These are phyloP conservation scores for Dascyllus trimaculatus DNA, from an alignment of 2,113 vertebrate genomes.

Conservation along the genomic window DNA sequence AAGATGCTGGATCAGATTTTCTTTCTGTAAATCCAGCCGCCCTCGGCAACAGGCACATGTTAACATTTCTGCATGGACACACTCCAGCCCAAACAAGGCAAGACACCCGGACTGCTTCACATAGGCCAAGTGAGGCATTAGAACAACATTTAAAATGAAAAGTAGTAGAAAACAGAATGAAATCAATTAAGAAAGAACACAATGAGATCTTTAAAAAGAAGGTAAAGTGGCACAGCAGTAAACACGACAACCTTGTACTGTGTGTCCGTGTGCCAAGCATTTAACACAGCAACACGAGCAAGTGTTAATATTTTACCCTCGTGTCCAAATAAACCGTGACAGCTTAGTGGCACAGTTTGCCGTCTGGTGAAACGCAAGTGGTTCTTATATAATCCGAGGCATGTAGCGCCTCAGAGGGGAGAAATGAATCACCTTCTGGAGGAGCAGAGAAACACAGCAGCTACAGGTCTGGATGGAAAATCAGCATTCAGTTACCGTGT, in stretches of 20 bases:
- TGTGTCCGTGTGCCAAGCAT: constrained; percentile 1
- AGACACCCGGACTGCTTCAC: not conserved
- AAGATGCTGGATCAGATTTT: too few relatives aligned
- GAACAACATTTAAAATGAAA: not conserved
- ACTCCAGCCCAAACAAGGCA: too few relatives aligned
- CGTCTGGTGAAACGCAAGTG: constrained; percentile 33
- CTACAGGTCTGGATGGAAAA: constrained; percentile 33
- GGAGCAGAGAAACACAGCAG: constrained; percentile 9
- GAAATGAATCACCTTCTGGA: constrained; percentile 32
- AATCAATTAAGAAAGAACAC: too few relatives aligned
- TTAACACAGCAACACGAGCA: not conserved
- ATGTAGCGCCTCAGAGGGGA: not conserved
- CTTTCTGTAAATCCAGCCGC: too few relatives aligned
- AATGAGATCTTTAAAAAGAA: too few relatives aligned
- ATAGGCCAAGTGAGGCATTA: not conserved
- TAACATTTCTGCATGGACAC: too few relatives aligned
- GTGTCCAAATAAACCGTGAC: constrained; percentile 22
- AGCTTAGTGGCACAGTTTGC: constrained; percentile 20
- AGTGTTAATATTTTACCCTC: not conserved
- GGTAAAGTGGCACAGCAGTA: not conserved
- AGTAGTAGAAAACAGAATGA: too few relatives aligned
- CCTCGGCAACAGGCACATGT: not conserved
- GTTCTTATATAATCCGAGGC: constrained; percentile 24
- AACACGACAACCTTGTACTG: not conserved
- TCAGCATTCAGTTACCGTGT: constrained; percentile 26